phyloP scores from a whole-genome alignment of 2,888 invertebrate species.

The Belgica antarctica region DNA sequence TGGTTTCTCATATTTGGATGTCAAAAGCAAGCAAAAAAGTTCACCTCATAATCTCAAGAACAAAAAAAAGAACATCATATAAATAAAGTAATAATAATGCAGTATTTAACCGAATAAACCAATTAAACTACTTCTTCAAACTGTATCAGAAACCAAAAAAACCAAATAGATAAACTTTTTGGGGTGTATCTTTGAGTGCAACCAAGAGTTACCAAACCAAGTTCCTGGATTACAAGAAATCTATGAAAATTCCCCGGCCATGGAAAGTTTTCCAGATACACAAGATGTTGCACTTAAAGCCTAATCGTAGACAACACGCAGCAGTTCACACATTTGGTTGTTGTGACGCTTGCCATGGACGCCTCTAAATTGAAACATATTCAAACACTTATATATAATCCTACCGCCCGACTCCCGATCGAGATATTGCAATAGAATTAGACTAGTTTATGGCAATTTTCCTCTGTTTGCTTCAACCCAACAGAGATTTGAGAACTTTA shows the following conservation, averaged over 20 bases:
- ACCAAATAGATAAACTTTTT: too few relatives aligned
- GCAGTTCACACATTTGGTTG: too few relatives aligned
- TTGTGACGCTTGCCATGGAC: too few relatives aligned
- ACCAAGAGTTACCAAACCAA: too few relatives aligned
- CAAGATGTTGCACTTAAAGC: too few relatives aligned
- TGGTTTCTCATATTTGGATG: neutral
- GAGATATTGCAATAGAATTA: slow-evolving; percentile 15
- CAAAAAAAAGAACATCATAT: slow-evolving; percentile 1
- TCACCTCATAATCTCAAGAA: slow-evolving; percentile 15
- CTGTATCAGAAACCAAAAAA: slow-evolving; percentile 1
- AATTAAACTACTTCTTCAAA: neutral
- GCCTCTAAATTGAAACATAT: too few relatives aligned
- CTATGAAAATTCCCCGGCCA: too few relatives aligned
- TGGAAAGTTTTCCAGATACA: too few relatives aligned
- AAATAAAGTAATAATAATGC: neutral
- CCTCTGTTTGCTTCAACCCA: too few relatives aligned
- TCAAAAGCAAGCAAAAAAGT: slow-evolving; percentile 1
- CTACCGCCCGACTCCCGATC: slow-evolving; percentile 2
- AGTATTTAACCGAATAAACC: slow-evolving; percentile 1
- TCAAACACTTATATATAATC: neutral
- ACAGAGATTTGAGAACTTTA: neutral
- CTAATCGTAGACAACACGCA: too few relatives aligned
- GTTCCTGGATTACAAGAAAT: too few relatives aligned
- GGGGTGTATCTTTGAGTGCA: too few relatives aligned
- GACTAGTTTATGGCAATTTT: neutral